Evolutionary conservation across 2,888 invertebrate genomes (phyloP).

Genomic region (Acrobasis suavella): DNA sequence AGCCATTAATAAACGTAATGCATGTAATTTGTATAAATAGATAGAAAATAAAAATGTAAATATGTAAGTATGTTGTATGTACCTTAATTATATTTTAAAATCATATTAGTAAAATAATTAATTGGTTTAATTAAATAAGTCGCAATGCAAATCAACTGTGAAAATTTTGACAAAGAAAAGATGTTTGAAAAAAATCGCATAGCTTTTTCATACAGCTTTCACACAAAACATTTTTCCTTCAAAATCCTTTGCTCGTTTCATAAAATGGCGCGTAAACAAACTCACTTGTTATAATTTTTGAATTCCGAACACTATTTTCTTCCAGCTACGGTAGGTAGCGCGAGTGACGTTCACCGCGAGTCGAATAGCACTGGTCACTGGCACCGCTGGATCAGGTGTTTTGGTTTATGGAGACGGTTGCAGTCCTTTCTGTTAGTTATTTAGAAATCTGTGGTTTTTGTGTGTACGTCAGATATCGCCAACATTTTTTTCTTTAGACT

Average conservation of each 20-base stretch:
- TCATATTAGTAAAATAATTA: too few species aligned
- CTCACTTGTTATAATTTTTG: constrained; percentile 42
- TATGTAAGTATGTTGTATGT: too few species aligned
- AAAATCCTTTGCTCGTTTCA: constrained; percentile 16
- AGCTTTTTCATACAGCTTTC: background rate
- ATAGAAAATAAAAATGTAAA: too few species aligned
- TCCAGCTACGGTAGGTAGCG: constrained; percentile 18
- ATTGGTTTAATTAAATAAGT: background rate
- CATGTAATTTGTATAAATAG: too few species aligned
- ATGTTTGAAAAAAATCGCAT: constrained; percentile 9
- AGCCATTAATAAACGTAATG: too few species aligned
- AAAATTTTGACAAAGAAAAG: background rate
- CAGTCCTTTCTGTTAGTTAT: constrained; percentile 32
- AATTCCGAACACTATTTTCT: constrained; percentile 27
- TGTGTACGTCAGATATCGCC: constrained; percentile 40
- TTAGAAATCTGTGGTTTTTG: constrained; percentile 45
- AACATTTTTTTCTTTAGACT: constrained; percentile 41
- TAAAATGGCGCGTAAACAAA: constrained; percentile 33
- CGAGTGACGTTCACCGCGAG: constrained; percentile 43
- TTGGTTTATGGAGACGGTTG: constrained; percentile 41
- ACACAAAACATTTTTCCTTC: background rate
- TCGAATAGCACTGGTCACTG: constrained; percentile 44
- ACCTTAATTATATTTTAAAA: too few species aligned
- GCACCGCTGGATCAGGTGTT: constrained; percentile 39
- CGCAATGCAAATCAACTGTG: background rate